A percentile compares a stretch with the other conserved stretches of the same genome.
phyloP scores from a whole-genome alignment of 2,888 invertebrate species.

The Diplolepis rosae region DNA sequence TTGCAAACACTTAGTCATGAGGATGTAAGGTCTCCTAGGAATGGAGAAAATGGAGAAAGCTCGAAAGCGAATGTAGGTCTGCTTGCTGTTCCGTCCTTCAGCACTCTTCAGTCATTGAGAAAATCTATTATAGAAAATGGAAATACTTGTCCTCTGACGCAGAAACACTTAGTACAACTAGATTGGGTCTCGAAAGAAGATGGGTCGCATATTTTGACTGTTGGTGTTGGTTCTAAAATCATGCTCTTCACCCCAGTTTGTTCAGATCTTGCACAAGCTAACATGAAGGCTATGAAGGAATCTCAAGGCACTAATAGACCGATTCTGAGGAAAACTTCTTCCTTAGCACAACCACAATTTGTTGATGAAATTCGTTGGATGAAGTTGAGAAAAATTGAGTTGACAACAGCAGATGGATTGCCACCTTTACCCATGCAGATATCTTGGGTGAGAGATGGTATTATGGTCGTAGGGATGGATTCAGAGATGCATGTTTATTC shows the following conservation, averaged over 20 bases:
- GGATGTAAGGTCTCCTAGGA: conserved; percentile 79
- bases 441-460: conserved; percentile 98
- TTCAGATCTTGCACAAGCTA: conserved; percentile 95
- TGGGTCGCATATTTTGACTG: conserved; percentile 97
- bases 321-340: conserved; percentile 91
- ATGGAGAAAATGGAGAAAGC: conserved; percentile 76
- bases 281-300: conserved; percentile 93
- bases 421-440: conserved; percentile 99
- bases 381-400: conserved; percentile 91
- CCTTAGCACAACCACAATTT: conserved; percentile 90
- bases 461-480: conserved; percentile 98
- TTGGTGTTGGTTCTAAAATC: conserved; percentile 95
- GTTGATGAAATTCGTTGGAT: conserved; percentile 97
- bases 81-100: conserved; percentile 92
- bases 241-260: conserved; percentile 95
- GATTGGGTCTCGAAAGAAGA: conserved; percentile 99
- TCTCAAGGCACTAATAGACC: conserved; percentile 89
- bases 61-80: conserved; percentile 76
- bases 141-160: conserved; percentile 91
- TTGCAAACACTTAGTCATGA: conserved; percentile 88
- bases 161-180: conserved; percentile 94
- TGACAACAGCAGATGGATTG: conserved; percentile 95
- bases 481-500: conserved; percentile 99
- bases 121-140: conserved; percentile 94
- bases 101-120: conserved; percentile 89